phyloP scores from a whole-genome alignment of 2,797 vertebrate genomes.

The Gobionotothen gibberifrons region DNA sequence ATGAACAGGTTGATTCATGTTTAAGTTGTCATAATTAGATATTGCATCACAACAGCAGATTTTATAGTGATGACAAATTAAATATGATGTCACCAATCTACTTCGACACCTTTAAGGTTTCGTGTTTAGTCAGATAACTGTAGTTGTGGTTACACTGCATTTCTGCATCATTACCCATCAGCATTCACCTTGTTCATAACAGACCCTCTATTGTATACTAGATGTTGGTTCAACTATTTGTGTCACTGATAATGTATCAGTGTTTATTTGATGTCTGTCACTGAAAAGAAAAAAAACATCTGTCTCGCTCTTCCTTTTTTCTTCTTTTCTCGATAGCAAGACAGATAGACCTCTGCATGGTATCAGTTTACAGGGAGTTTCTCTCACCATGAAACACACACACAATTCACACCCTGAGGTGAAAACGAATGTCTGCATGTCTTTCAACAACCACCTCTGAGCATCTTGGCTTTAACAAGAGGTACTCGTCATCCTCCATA shows the following conservation, averaged over 20 bases:
- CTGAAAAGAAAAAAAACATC: conserved; percentile 46
- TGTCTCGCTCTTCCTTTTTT: conserved; percentile 31
- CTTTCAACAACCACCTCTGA: conserved; percentile 60
- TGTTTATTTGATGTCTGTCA: conserved; percentile 65
- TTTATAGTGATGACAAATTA: background rate
- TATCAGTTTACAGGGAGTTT: conserved; percentile 77
- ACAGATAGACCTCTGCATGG: conserved; percentile 37
- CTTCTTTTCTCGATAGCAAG: conserved; percentile 31
- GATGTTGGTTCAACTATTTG: conserved; percentile 29
- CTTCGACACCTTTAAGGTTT: background rate
- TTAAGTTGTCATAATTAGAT: background rate
- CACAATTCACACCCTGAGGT: conserved; percentile 68
- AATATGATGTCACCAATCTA: background rate
- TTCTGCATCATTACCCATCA: conserved; percentile 20
- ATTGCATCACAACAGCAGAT: background rate
- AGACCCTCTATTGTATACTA: conserved; percentile 33
- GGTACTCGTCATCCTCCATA: conserved; percentile 47
- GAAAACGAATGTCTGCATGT: conserved; percentile 62
- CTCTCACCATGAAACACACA: conserved; percentile 54
- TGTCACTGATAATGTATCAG: conserved; percentile 39
- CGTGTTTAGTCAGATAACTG: conserved; percentile 4
- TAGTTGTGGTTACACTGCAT: conserved; percentile 3
- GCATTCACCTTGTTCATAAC: conserved; percentile 28
- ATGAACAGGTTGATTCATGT: background rate
- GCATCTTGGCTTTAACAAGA: conserved; percentile 50